These are phyloP conservation scores for Odontamblyopus rebecca DNA, from an alignment of 2,797 vertebrate genomes.

Conservation along the genomic window DNA sequence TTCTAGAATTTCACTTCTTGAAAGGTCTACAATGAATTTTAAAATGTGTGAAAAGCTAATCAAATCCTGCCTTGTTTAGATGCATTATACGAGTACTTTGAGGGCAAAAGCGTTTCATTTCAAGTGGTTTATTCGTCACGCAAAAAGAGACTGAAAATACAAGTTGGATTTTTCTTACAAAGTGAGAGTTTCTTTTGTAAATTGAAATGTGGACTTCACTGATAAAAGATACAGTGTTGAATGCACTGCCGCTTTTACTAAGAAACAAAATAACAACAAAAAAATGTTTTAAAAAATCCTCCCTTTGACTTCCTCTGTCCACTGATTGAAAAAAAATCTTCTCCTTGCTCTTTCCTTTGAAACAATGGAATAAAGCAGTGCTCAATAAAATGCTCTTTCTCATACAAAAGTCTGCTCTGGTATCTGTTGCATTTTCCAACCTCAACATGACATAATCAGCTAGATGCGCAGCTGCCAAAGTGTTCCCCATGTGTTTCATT, in stretches of 20 bases:
- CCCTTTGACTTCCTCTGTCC: slow-evolving; percentile 90
- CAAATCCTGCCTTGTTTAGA: slow-evolving; percentile 31
- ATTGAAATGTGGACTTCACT: slow-evolving; percentile 32
- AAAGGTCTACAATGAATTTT: slow-evolving; percentile 26
- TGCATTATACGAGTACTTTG: slow-evolving; percentile 38
- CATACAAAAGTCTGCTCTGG: slow-evolving; percentile 21
- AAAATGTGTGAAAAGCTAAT: slow-evolving; percentile 23
- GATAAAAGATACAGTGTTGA: slow-evolving; percentile 30
- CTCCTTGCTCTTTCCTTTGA: slow-evolving; percentile 91
- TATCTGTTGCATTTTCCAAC: slow-evolving; percentile 9
- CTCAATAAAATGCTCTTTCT: slow-evolving; percentile 72
- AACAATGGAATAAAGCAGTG: slow-evolving; percentile 90
- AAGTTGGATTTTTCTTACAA: slow-evolving; percentile 81
- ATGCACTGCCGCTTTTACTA: slow-evolving; percentile 40
- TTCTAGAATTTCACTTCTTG: slow-evolving; percentile 32
- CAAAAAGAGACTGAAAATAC: slow-evolving; percentile 75
- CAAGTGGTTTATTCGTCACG: slow-evolving; percentile 69
- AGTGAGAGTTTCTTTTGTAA: slow-evolving; percentile 77
- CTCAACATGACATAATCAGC: not conserved
- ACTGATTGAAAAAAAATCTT: slow-evolving; percentile 83
- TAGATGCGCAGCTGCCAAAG: not conserved
- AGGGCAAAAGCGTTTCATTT: slow-evolving; percentile 29
- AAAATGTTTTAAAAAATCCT: slow-evolving; percentile 77
- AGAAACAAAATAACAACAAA: slow-evolving; percentile 78
- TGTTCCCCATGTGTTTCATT: not conserved